Evolutionary conservation across 1,140 invertebrate species (phyloP), one percentile per base, ranked within the genome.

Genomic region (Hermetia illucens): DNA sequence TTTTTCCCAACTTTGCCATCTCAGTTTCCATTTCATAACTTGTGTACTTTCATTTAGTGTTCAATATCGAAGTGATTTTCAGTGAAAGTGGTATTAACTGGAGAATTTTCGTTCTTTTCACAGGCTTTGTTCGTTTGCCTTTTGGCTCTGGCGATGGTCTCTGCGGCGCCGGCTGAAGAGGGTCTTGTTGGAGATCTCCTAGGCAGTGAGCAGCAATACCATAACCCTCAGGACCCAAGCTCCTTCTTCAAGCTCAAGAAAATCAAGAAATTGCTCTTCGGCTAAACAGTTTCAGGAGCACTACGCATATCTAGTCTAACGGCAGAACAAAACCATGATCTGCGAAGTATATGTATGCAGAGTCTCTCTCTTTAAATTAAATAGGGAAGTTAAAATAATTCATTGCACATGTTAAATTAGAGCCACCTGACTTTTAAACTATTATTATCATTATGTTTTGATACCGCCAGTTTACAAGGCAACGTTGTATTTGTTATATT

Each of bases 161-260:
- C 32, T 25, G 38, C 38, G 4, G 31, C 25, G 5, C 38, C 38
- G 3, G 22, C 34, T 22, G 38, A 39, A 31, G 38, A 39, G 25
- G 17, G 20, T 3, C 8, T 39, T 16, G 30, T 21, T 25, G 30
- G 19, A 16, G 30, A 33, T 15, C 20, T 33, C 3, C 32, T 31
- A 9, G 38, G 31, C 5, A 3, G 9, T 4, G 6, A 18, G 2
- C 15, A 33, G 3, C 17, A 16, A 4, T 13, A 32, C 13, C 17
- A 22, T 22, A 39, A 39, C 20, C 38, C 38, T 24, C 30, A 39
- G 27, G 38, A 39, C 18, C 38, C 30, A 25, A 21, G 24, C 10
- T 8, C 16, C 13, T 33, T 39, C 22, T 39, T 39, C 31, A 39
- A 39, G 34, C 27, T 39, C 21, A 39, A 39, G 21, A 39, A 39